A percentile compares a stretch with the other conserved stretches of the same genome.
Evolutionary conservation across 2,888 invertebrate species (phyloP).

Genomic region (Molorchus minor): DNA sequence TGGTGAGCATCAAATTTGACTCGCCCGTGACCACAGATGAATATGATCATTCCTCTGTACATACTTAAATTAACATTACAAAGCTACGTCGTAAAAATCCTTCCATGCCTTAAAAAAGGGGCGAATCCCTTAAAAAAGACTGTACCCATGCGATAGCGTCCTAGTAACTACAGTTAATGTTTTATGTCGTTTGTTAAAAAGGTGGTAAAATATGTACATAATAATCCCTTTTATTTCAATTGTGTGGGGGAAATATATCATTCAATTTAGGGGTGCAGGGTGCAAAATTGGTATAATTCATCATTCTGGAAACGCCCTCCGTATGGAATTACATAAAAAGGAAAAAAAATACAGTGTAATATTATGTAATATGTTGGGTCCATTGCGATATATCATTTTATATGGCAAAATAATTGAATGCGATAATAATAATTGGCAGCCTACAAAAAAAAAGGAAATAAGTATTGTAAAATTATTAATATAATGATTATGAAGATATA

Average conservation of each 20-base stretch:
- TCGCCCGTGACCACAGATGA: too few species aligned
- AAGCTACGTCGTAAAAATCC: too few species aligned
- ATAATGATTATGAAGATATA: too few species aligned
- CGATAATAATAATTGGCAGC: not conserved
- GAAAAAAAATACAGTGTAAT: conserved; percentile 38
- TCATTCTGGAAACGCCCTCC: conserved; percentile 41
- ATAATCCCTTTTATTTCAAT: conserved; percentile 44
- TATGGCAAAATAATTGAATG: not conserved
- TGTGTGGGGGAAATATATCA: conserved; percentile 42
- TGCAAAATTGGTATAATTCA: conserved; percentile 40
- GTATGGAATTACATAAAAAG: conserved; percentile 39
- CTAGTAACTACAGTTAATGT: conserved; percentile 29
- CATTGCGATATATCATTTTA: conserved; percentile 4
- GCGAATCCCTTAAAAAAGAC: not conserved
- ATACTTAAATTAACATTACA: too few species aligned
- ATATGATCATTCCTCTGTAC: too few species aligned
- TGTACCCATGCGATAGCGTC: not conserved
- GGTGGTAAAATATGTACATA: conserved; percentile 46
- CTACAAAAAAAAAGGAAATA: too few species aligned
- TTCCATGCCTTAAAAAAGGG: not conserved
- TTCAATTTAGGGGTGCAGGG: conserved; percentile 34
- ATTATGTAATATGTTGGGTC: conserved; percentile 6
- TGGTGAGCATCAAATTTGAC: too few species aligned
- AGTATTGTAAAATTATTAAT: too few species aligned
- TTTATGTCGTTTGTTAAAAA: conserved; percentile 32